Conservation (phyloP, 2,113 vertebrate genomes). For the Alexandromys fortis region DNA sequence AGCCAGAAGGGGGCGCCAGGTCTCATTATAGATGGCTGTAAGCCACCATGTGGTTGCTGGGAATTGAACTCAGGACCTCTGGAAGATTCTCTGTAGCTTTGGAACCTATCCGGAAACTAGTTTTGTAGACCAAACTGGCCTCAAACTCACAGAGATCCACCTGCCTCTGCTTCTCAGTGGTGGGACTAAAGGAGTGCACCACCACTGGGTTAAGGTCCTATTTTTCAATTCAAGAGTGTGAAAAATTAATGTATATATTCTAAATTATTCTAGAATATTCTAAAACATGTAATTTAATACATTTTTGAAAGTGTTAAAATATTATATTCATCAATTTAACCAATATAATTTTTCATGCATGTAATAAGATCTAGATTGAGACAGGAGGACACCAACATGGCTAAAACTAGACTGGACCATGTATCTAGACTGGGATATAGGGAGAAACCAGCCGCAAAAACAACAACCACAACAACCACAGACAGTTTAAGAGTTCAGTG, state of each 20-base stretch:
- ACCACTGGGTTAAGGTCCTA: background rate
- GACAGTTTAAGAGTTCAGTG: background rate
- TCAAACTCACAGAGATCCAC: no score
- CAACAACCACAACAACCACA: background rate
- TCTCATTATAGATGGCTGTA: no score
- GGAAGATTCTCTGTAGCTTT: no score
- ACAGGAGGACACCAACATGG: background rate
- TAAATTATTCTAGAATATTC: background rate
- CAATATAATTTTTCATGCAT: background rate
- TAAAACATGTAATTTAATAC: background rate
- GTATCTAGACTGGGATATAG: background rate
- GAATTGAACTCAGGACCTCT: no score
- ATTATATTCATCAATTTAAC: background rate
- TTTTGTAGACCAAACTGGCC: no score
- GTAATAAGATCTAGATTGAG: background rate
- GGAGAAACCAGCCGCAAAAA: background rate
- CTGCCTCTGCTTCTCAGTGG: no score
- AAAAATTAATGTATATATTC: background rate
- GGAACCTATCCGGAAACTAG: no score
- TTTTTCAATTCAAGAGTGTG: background rate
- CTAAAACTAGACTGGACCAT: background rate
- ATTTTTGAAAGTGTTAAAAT: conserved; percentile 1
- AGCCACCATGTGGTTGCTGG: no score
- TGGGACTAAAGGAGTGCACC: no score
- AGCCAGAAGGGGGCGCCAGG: no score